Conservation (phyloP, 2,888 invertebrate genomes). For the Perizoma flavofasciatum region DNA sequence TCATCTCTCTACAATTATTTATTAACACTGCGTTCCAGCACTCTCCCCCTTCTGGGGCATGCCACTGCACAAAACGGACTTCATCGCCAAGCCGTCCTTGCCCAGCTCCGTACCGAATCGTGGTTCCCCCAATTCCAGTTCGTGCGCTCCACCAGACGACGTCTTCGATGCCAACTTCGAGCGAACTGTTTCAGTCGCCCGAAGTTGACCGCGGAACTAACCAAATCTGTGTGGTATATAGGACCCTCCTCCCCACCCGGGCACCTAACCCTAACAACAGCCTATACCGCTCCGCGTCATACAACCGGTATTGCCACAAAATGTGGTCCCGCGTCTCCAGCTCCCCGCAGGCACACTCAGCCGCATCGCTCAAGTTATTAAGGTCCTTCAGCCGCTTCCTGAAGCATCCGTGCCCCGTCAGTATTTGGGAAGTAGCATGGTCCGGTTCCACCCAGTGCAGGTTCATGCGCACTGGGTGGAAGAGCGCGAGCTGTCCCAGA, state of each 20-base stretch:
- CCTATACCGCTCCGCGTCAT: background rate
- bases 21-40: too few species aligned
- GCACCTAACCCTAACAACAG: background rate
- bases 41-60: too few species aligned
- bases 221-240: background rate
- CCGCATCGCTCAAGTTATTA: background rate
- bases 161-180: constrained; percentile 1
- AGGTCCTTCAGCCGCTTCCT: background rate
- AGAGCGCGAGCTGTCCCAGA: too few species aligned
- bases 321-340: constrained; percentile 10
- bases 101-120: too few species aligned
- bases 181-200: too few species aligned
- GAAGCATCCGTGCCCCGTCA: constrained; percentile 10
- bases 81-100: too few species aligned
- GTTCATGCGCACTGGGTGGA: constrained; percentile 13
- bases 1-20: too few species aligned
- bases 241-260: background rate
- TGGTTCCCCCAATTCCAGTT: too few species aligned
- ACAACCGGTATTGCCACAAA: background rate
- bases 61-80: too few species aligned
- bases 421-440: background rate
- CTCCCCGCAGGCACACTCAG: constrained; percentile 1
- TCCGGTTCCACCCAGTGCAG: constrained; percentile 18
- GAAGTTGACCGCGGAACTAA: background rate
- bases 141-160: background rate